These are phyloP conservation scores for Tragelaphus oryx DNA, from an alignment of 2,797 vertebrate species.

Conservation along the genomic window DNA sequence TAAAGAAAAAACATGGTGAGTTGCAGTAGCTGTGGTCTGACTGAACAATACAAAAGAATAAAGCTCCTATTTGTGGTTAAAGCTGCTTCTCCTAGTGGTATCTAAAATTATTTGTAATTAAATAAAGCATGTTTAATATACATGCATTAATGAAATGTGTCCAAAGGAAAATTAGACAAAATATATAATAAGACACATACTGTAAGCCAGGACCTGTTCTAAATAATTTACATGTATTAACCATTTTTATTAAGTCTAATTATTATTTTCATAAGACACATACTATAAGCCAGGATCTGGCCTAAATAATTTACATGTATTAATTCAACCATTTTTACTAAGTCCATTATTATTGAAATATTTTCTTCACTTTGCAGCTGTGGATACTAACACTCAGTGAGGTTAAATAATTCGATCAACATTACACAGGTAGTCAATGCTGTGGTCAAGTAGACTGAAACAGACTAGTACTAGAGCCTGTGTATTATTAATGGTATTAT, in stretches of 20 bases:
- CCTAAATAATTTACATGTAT: not conserved
- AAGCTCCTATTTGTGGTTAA: not conserved
- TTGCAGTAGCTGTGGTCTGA: not conserved
- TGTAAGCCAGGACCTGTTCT: not conserved
- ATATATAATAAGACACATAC: not conserved
- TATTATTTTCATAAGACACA: not conserved
- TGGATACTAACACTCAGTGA: not conserved
- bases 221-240: not conserved
- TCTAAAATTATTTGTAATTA: not conserved
- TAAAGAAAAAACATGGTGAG: not conserved
- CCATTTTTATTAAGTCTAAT: not conserved
- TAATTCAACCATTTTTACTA: not conserved
- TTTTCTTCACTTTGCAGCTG: not conserved
- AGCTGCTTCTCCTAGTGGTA: not conserved
- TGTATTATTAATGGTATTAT: fast-evolving
- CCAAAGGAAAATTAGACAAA: not conserved
- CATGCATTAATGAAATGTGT: not conserved
- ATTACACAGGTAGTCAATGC: not conserved
- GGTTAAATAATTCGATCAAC: not conserved
- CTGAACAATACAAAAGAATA: not conserved
- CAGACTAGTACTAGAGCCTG: not conserved
- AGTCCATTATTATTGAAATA: not conserved
- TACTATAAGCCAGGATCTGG: not conserved
- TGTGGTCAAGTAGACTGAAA: not conserved
- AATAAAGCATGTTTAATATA: not conserved